Evolutionary conservation across 1,140 invertebrate species (phyloP).

Genomic region (Leptopilina clavipes): DNA sequence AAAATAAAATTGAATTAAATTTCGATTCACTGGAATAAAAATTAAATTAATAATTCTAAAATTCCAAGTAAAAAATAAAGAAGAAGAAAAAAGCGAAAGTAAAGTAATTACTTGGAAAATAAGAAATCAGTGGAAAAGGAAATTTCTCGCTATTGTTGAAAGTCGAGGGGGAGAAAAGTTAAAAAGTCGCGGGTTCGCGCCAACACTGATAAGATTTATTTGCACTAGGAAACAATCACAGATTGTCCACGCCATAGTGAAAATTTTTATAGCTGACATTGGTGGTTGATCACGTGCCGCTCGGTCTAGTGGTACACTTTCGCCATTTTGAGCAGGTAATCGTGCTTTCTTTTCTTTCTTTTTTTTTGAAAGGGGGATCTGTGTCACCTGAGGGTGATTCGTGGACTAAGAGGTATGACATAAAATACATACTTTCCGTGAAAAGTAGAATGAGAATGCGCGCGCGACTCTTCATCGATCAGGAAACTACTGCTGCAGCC

Average conservation of each 20-base stretch:
- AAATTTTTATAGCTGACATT: slow-evolving; percentile 39
- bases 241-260: neutral
- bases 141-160: neutral
- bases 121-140: neutral
- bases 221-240: slow-evolving; percentile 12
- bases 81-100: too few species aligned
- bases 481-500: slow-evolving; percentile 66
- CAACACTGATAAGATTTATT: neutral
- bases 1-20: too few species aligned
- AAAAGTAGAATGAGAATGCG: slow-evolving; percentile 59
- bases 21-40: too few species aligned
- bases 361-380: slow-evolving; percentile 3
- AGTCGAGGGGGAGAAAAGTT: neutral
- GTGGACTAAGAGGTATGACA: slow-evolving; percentile 63
- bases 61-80: too few species aligned
- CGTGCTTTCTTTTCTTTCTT: too few species aligned
- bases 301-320: slow-evolving; percentile 71
- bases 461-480: slow-evolving; percentile 71
- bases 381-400: slow-evolving; percentile 66
- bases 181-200: neutral
- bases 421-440: slow-evolving; percentile 44
- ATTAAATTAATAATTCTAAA: too few species aligned
- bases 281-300: slow-evolving; percentile 65
- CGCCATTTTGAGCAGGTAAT: slow-evolving; percentile 52
- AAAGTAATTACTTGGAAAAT: neutral